Conservation (phyloP, 2,888 invertebrate species). For the Prenolepis imparis region DNA sequence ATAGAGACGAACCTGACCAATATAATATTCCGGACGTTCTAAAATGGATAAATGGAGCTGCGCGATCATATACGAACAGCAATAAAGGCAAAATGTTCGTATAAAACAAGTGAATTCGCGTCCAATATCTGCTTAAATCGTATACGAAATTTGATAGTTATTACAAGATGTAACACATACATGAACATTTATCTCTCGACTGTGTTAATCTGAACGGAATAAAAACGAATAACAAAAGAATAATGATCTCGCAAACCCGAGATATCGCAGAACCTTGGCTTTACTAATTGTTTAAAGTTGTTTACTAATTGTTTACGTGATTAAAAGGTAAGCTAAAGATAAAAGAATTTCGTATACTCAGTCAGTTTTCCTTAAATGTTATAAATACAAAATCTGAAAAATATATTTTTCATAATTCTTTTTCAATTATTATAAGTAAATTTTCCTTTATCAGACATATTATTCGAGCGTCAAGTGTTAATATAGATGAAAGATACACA, state of each 20-base stretch:
- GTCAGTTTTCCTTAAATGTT: neutral
- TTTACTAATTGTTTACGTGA: neutral
- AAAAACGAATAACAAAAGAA: neutral
- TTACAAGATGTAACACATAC: neutral
- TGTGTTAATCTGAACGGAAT: neutral
- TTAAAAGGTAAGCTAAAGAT: neutral
- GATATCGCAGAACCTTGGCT: neutral
- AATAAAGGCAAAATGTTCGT: constrained; percentile 17
- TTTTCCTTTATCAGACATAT: neutral
- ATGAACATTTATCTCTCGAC: neutral
- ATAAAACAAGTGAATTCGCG: constrained; percentile 27
- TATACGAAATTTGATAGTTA: constrained; percentile 7
- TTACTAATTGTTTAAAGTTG: neutral
- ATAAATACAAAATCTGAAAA: neutral
- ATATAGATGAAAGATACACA: too few species aligned
- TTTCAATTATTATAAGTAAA: neutral
- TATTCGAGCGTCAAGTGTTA: neutral
- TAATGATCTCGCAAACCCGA: neutral
- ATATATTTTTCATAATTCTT: neutral
- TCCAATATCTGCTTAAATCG: constrained; percentile 18
- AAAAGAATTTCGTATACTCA: neutral
- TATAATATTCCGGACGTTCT: constrained; percentile 37
- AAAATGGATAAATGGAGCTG: constrained; percentile 34
- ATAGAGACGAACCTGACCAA: constrained; percentile 7
- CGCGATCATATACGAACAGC: constrained; percentile 20